Conservation (phyloP, 2,888 invertebrate genomes). For the Heliconius ethilla region DNA sequence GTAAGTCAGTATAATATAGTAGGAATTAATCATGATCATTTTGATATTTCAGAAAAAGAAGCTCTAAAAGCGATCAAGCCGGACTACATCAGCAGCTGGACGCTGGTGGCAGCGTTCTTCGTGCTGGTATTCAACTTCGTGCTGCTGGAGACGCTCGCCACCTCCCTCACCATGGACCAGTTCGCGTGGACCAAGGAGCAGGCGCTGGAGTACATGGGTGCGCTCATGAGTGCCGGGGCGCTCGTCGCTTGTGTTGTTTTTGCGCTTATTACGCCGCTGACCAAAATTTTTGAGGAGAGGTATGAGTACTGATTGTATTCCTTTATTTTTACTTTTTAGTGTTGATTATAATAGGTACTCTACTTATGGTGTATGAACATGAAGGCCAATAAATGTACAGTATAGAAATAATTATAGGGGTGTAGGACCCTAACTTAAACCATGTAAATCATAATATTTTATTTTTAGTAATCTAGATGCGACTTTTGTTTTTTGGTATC, state of each 20-base stretch:
- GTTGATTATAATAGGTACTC: no score
- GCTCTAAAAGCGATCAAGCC: slow-evolving; percentile 86
- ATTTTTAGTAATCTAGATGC: no score
- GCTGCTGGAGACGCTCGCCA: slow-evolving; percentile 91
- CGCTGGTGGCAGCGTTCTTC: slow-evolving; percentile 90
- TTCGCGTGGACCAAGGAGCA: slow-evolving; percentile 91
- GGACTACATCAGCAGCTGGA: slow-evolving; percentile 89
- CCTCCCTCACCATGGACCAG: slow-evolving; percentile 93
- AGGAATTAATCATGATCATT: neutral
- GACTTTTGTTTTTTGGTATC: no score
- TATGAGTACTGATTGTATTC: slow-evolving; percentile 53
- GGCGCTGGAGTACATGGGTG: slow-evolving; percentile 90
- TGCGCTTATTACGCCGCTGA: slow-evolving; percentile 86
- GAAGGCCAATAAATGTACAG: no score
- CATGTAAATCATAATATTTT: no score
- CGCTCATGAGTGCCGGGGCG: slow-evolving; percentile 90
- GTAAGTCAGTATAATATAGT: no score
- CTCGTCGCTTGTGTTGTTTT: slow-evolving; percentile 89
- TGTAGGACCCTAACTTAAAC: no score
- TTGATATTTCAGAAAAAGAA: slow-evolving; percentile 83
- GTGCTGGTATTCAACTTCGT: slow-evolving; percentile 94
- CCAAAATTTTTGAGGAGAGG: slow-evolving; percentile 87
- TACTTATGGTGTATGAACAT: no score
- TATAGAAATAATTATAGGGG: no score
- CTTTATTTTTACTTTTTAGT: neutral